A percentile compares a stretch with the other conserved stretches of the same genome.
Conservation (phyloP, 2,797 vertebrate species). For the Sardinella longiceps region DNA sequence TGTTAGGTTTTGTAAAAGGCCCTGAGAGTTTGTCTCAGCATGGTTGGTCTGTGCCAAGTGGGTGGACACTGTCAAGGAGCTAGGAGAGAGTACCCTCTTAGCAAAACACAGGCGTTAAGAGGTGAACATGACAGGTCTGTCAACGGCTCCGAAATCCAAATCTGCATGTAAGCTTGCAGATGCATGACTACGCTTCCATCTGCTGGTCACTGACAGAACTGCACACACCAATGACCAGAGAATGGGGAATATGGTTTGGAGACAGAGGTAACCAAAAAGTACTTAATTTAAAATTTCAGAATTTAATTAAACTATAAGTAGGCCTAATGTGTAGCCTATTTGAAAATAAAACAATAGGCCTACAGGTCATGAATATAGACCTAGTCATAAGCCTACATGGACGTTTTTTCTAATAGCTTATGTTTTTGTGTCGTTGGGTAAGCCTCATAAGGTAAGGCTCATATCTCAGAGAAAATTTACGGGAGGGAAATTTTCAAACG, state of each 20-base stretch:
- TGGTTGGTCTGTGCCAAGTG: neutral
- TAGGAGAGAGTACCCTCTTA: neutral
- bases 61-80: neutral
- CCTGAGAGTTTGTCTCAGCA: neutral
- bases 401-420: too few relatives aligned
- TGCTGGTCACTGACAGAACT: neutral
- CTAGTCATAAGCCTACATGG: too few relatives aligned
- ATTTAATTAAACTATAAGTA: too few relatives aligned
- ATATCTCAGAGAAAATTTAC: too few relatives aligned
- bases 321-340: too few relatives aligned
- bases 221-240: neutral
- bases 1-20: neutral
- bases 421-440: too few relatives aligned
- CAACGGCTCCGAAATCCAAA: neutral
- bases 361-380: too few relatives aligned
- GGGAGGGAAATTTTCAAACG: too few relatives aligned
- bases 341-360: too few relatives aligned
- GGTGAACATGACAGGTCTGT: constrained; percentile 11
- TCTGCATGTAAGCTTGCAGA: neutral
- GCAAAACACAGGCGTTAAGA: neutral
- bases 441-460: too few relatives aligned
- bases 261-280: too few relatives aligned
- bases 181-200: neutral
- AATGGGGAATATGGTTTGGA: neutral
- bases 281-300: too few relatives aligned